These are phyloP conservation scores for Hydraecia micacea DNA, from an alignment of 2,888 invertebrate species.

Conservation along the genomic window DNA sequence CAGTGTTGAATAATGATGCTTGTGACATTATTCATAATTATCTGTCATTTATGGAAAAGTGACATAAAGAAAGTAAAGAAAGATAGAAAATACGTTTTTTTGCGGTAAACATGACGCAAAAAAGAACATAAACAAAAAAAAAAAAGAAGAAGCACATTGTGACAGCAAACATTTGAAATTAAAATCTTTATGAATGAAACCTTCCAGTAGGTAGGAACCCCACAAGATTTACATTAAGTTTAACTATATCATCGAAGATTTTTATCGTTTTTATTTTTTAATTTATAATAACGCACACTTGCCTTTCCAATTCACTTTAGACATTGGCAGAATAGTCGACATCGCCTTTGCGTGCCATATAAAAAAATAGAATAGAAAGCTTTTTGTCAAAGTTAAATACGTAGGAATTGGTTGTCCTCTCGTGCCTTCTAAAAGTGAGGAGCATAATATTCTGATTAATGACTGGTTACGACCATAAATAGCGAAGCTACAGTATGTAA, in stretches of 20 bases:
- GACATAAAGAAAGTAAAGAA: constrained; percentile 14
- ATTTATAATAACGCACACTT: no score
- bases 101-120: no score
- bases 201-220: not conserved
- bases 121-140: no score
- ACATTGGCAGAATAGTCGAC: no score
- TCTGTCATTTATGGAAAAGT: not conserved
- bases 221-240: no score
- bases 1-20: constrained; percentile 8
- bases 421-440: not conserved
- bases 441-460: not conserved
- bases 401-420: not conserved
- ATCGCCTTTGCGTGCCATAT: no score
- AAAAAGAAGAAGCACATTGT: not conserved
- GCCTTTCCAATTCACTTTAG: no score
- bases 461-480: not conserved
- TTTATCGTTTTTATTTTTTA: no score
- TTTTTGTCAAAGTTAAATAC: not conserved
- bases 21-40: not conserved
- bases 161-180: not conserved
- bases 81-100: no score
- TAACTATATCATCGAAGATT: no score
- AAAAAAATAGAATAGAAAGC: no score
- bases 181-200: not conserved
- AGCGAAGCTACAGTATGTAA: not conserved